Conservation (phyloP, 2,113 vertebrate species). For the Saccopteryx bilineata region DNA sequence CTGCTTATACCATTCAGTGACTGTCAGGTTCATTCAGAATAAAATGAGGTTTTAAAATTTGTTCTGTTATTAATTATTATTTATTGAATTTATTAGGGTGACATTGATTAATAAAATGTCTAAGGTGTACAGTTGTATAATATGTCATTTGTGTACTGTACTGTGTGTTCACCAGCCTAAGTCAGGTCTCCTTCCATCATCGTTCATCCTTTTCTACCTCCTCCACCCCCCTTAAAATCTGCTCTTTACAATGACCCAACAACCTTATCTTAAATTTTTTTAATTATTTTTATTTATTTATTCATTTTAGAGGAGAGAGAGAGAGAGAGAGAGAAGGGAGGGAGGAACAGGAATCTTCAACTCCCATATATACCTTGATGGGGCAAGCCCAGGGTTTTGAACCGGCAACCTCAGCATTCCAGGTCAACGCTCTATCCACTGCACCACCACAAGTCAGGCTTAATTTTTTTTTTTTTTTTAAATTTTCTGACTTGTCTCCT, state of each 20-base stretch:
- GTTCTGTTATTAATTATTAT: background rate
- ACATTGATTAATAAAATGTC: background rate
- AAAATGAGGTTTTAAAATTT: background rate
- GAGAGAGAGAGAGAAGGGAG: background rate
- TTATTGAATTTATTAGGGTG: background rate
- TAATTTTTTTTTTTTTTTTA: background rate
- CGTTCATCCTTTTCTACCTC: background rate
- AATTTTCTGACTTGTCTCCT: background rate
- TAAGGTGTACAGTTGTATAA: background rate
- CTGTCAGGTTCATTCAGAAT: background rate
- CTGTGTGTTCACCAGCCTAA: background rate
- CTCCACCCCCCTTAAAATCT: background rate
- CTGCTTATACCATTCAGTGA: background rate
- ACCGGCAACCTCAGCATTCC: background rate
- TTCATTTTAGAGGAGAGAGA: background rate
- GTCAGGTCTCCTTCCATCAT: background rate
- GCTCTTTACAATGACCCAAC: background rate
- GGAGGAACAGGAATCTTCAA: background rate
- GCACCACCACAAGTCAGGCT: background rate
- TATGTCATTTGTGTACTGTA: background rate
- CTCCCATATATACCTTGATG: too few relatives aligned
- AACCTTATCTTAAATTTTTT: background rate
- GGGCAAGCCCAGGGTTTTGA: too few relatives aligned
- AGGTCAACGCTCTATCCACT: background rate
- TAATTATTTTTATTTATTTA: too few relatives aligned